Conservation (phyloP, 2,113 vertebrate genomes). For the Amphilophus citrinellus region DNA sequence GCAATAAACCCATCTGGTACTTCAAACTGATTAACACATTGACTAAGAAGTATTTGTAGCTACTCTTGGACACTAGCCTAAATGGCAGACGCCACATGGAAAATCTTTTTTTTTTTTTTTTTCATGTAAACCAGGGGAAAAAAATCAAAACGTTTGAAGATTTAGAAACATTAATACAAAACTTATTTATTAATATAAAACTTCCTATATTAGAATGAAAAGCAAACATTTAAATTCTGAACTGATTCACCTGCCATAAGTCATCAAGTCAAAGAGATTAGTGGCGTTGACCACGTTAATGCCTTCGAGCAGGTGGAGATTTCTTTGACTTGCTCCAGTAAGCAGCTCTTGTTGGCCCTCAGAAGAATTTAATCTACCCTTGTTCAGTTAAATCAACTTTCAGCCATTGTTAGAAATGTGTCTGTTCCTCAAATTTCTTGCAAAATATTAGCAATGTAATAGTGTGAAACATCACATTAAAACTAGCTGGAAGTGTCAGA, state of each 20-base stretch:
- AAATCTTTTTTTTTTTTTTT: neutral
- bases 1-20: constrained; percentile 4
- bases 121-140: neutral
- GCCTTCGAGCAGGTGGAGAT: neutral
- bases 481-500: neutral
- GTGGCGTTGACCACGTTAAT: neutral
- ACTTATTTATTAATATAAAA: no score
- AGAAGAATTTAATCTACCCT: neutral
- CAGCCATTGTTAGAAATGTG: neutral
- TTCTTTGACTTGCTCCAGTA: neutral
- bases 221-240: neutral
- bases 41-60: neutral
- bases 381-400: neutral
- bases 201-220: neutral
- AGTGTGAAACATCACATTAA: neutral
- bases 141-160: neutral
- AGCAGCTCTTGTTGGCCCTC: neutral
- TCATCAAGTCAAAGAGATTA: neutral
- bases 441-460: neutral
- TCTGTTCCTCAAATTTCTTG: neutral
- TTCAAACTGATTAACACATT: neutral
- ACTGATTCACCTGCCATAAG: neutral
- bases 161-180: neutral
- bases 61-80: neutral
- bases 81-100: neutral